Evolutionary conservation across 2,888 invertebrate genomes (phyloP).

Genomic region (Caenorhabditis plicata): DNA sequence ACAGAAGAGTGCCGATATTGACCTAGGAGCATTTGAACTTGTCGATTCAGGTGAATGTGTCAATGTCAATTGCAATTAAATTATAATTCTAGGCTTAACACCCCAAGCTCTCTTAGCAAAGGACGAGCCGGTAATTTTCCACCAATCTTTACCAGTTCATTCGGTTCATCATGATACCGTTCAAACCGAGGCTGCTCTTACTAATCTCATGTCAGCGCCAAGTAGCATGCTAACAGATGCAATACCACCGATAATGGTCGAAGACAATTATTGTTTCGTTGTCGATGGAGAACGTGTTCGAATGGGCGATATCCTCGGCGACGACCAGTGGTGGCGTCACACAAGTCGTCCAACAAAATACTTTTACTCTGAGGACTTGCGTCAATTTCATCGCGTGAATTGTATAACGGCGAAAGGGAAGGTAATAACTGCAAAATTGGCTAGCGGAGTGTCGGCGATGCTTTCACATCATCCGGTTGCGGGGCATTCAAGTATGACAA

Average conservation of each 20-base stretch:
- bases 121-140: constrained; percentile 59
- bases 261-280: constrained; percentile 66
- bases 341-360: constrained; percentile 64
- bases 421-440: constrained; percentile 45
- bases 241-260: constrained; percentile 62
- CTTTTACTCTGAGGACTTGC: constrained; percentile 64
- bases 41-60: constrained; percentile 48
- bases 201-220: constrained; percentile 64
- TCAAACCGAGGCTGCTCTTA: constrained; percentile 65
- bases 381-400: constrained; percentile 64
- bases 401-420: constrained; percentile 61
- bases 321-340: constrained; percentile 65
- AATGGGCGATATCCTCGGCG: constrained; percentile 63
- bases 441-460: constrained; percentile 23
- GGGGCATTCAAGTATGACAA: constrained; percentile 27
- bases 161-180: constrained; percentile 65
- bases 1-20: constrained; percentile 47
- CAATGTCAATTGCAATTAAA: background rate
- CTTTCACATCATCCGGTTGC: constrained; percentile 19
- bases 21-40: constrained; percentile 63
- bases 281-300: constrained; percentile 64
- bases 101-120: constrained; percentile 59
- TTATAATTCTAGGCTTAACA: constrained; percentile 28
- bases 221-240: constrained; percentile 55
- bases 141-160: constrained; percentile 64